These are phyloP conservation scores for roundworm (Caenorhabditis elegans) DNA, from an alignment of 1,140 invertebrate species.

Conservation along the genomic window WBcel235 BX284606.5:5536001-5536500, in stretches of 20 bases:
- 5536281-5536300: background rate
- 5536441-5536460: background rate
- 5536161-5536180: too few species aligned
- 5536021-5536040: too few species aligned
- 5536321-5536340: slow-evolving; percentile 59
- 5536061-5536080: too few species aligned
- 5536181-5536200: background rate
- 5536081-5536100: too few species aligned
- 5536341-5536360: slow-evolving; percentile 61
- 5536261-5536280: slow-evolving; percentile 36
- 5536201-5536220: background rate
- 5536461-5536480: background rate
- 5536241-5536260: slow-evolving; percentile 1
- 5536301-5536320: slow-evolving; percentile 58
- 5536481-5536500: slow-evolving; percentile 44
- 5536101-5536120: too few species aligned
- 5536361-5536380: slow-evolving; percentile 59
- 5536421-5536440: slow-evolving; percentile 29
- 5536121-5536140: too few species aligned
- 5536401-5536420: slow-evolving; percentile 63
- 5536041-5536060: too few species aligned
- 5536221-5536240: background rate
- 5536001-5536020: too few species aligned
- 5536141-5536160: too few species aligned
- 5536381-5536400: slow-evolving; percentile 59